Evolutionary conservation across 2,888 invertebrate genomes (phyloP), one percentile per base, ranked within the genome.

Genomic region (Aleiodes leptofemur): DNA sequence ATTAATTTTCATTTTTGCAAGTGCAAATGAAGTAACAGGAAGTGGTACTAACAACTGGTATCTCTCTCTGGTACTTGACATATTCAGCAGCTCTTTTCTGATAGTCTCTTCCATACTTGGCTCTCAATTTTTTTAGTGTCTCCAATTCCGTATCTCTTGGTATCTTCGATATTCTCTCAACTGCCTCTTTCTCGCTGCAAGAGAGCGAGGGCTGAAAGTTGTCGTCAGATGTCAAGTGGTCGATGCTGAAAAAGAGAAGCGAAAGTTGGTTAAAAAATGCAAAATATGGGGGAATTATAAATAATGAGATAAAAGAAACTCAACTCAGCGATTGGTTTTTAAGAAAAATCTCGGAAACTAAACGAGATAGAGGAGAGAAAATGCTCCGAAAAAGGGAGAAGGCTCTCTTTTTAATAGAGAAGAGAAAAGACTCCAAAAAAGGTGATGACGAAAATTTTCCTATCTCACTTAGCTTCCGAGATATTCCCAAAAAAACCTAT

Each of bases 21-120:
- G 29, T 61, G 4, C 51, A 3, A 7, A 6, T 43, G 14, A 57
- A 14, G 11, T 76, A 70, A 72, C 74, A 23, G 8, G 43, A 13
- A 57, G 29, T 31, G 11, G 29, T 78, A 83, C 85, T 82, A 68
- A 86, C 87, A 73, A 89, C 77, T 4, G 81, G 79, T 76, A 83
- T 81, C 78, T 88, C 88, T 34, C 84, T 83, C 38, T 76, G 78
- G 69, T 86, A 85, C 76, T 86, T 88, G 13, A 78, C 82, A n/a
- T 14, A 16, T 43, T 43, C 29, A 6, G 59, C 68, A n/a, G 66
- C 69, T 7, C 14, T 34, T 4, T 51, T 38, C 11, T 78, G 76
- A 51, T 78, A 76, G 23, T 82, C 74, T 3, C 80, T 79, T 50
- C 81, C 82, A 8, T 83, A 59, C 43, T 83, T 81, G 13, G 74